phyloP scores from a whole-genome alignment of 2,113 vertebrate species.

The Tapirus terrestris region DNA sequence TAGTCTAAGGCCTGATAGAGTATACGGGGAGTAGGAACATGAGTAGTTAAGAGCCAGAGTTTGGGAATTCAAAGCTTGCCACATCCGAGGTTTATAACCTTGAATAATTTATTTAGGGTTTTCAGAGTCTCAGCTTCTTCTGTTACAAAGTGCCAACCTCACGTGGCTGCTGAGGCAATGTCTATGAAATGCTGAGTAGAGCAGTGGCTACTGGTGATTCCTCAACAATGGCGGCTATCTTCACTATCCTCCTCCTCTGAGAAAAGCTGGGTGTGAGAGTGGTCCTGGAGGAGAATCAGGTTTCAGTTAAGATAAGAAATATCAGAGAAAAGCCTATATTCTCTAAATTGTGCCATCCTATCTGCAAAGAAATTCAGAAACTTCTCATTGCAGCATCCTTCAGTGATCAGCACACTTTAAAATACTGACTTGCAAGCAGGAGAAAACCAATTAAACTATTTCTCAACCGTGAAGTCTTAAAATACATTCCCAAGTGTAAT shows the following conservation, averaged over 20 bases:
- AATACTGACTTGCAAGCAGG: neutral
- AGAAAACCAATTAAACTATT: conserved; percentile 15
- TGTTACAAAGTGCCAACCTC: neutral
- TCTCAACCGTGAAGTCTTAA: conserved; percentile 30
- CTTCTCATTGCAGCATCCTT: neutral
- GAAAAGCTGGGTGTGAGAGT: neutral
- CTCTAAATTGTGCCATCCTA: neutral
- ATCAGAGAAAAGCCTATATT: neutral
- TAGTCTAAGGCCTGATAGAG: neutral
- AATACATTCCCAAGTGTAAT: neutral
- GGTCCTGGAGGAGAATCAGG: neutral
- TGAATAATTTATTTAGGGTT: neutral
- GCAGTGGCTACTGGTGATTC: neutral
- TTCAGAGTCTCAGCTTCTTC: neutral
- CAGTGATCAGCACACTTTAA: neutral
- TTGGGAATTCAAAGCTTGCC: neutral
- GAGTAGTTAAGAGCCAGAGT: neutral
- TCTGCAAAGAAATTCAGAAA: neutral
- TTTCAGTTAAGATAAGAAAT: neutral
- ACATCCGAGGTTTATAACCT: neutral
- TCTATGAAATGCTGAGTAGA: neutral
- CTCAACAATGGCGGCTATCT: neutral
- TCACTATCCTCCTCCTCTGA: neutral
- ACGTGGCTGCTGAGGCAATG: neutral
- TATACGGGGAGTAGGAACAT: neutral